Base-by-base conservation (phyloP, 1,140 invertebrate genomes). In the Lepeophtheirus salmonis region DNA sequence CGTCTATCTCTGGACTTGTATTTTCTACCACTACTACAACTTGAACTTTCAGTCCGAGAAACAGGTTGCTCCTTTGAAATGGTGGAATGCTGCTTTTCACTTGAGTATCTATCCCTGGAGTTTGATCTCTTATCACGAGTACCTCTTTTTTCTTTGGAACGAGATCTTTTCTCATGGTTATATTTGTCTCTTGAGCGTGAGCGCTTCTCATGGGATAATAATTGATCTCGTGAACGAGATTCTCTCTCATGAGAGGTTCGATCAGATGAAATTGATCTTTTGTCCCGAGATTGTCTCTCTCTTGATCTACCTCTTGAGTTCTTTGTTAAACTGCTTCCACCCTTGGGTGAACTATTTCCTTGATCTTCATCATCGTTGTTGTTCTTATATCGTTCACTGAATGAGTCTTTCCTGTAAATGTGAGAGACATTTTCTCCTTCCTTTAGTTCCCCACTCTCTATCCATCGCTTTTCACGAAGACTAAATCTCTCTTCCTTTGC, bases 391-490 rank as follows among this genome's bases (percentile, higher is more conserved):
- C n/a, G n/a, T n/a, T n/a, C n/a, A n/a, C 30, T 41, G 30, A 41
- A 41, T 41, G 6, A 6, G 30, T 41, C 30, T 41, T 41, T n/a
- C 6, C 30, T 41, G 30, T 6, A n/a, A 41, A 10, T n/a, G 6
- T 41, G 6, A 41, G 30, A 41, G 6, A 6, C 30, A n/a, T 41
- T 10, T 6, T 10, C 30, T 10, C 30, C 30, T n/a, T 41, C 30
- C 30, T 41, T 41, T 41, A 41, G 30, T n/a, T 41, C 30, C 6
- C n/a, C 30, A 6, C 50, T 50, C 3, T 54, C 50, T 2, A 26
- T 23, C 59, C 59, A 61, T 52, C 50, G 48, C 51, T 61, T 61
- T 21, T 61, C 59, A 13, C 59, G 18, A 3, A 16, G 18, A 10
- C 54, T 22, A 25, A 55, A 61, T n/a, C 25, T 17, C 3, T 20